A percentile compares a stretch with the other conserved stretches of the same genome.
Evolutionary conservation across 1,140 invertebrate genomes (phyloP).

Genomic region (Rhopalosiphum padi): DNA sequence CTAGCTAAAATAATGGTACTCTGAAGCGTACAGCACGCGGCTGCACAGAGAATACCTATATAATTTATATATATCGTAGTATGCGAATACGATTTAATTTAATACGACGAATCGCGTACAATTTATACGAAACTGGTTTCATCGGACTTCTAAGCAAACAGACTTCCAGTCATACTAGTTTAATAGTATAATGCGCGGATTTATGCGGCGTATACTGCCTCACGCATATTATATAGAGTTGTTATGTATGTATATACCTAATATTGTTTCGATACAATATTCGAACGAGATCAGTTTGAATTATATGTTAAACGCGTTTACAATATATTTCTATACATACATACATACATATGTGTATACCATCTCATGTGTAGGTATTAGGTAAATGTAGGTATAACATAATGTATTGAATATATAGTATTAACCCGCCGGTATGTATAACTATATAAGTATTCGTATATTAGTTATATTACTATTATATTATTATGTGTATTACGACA

Average conservation of each 20-base stretch:
- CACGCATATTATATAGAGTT: not conserved
- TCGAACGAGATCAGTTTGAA: not conserved
- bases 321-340: too few relatives aligned
- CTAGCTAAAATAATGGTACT: too few relatives aligned
- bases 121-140: not conserved
- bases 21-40: not conserved
- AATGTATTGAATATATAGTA: not conserved
- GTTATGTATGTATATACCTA: not conserved
- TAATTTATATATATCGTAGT: too few relatives aligned
- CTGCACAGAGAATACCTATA: not conserved
- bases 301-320: not conserved
- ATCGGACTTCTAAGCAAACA: not conserved
- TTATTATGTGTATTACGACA: not conserved
- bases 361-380: not conserved
- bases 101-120: not conserved
- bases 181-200: not conserved
- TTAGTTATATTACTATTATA: not conserved
- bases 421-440: not conserved
- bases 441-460: not conserved
- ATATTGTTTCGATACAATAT: not conserved
- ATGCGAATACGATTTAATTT: not conserved
- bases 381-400: not conserved
- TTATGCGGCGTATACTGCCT: not conserved
- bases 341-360: too few relatives aligned
- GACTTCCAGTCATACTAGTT: conserved; percentile 6